A percentile compares a stretch with the other conserved stretches of the same genome.
Conservation (phyloP, 30 jellyfish, hydroid and myxozoan species). For the Chrysaora quinquecirrha region DNA sequence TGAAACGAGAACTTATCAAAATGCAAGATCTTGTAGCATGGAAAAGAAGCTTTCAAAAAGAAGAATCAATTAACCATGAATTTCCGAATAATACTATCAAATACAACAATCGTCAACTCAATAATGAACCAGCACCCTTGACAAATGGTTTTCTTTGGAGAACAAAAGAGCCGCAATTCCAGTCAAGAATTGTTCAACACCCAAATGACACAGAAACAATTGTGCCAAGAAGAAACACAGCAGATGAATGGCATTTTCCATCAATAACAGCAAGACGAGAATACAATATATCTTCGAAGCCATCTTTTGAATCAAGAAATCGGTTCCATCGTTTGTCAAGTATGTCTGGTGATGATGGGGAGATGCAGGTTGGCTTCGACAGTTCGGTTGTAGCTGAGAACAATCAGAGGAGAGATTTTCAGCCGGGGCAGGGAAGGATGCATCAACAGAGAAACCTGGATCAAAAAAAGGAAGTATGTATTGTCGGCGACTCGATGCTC, state of each 20-base stretch:
- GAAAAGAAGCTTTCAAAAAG: neutral
- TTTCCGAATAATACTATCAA: no score
- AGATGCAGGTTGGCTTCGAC: neutral
- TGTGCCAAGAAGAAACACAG: neutral
- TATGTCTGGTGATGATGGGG: neutral
- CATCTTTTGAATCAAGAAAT: slow-evolving; percentile 7
- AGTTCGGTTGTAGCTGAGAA: no score
- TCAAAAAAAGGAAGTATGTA: neutral
- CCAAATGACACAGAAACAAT: neutral
- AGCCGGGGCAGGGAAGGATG: no score
- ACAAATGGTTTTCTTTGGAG: no score
- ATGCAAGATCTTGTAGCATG: neutral
- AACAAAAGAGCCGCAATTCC: no score
- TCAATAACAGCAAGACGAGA: neutral
- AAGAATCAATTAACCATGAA: no score
- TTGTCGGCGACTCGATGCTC: slow-evolving; percentile 1
- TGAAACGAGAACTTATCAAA: slow-evolving; percentile 1
- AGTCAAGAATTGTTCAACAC: no score
- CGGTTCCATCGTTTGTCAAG: neutral
- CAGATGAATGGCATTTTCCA: neutral
- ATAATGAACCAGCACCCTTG: no score
- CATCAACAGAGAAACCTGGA: neutral
- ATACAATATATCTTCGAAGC: neutral
- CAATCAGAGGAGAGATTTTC: neutral
- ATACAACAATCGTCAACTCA: no score